A percentile compares a stretch with the other conserved stretches of the same genome.
Conservation (phyloP, 2,113 vertebrate species). For the Cricetomys ansorgei region DNA sequence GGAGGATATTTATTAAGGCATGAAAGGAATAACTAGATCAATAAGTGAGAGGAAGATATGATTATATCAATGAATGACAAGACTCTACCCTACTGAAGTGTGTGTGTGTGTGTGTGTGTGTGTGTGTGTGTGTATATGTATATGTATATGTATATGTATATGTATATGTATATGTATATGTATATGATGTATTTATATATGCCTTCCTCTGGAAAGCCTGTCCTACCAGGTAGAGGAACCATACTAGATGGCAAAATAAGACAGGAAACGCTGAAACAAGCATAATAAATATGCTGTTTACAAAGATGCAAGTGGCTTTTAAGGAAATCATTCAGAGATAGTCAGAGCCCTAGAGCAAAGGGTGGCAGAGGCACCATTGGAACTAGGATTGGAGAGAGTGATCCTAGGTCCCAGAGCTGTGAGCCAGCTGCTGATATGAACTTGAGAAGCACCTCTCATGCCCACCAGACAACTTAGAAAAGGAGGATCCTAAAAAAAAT, state of each 20-base stretch:
- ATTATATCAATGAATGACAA: not conserved
- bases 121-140: too few relatives aligned
- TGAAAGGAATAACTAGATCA: not conserved
- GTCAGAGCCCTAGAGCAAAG: not conserved
- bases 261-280: not conserved
- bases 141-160: too few relatives aligned
- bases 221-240: not conserved
- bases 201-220: not conserved
- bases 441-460: not conserved
- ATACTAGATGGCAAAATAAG: not conserved
- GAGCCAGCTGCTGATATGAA: rapidly evolving
- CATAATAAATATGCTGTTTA: not conserved
- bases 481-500: not conserved
- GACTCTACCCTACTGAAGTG: not conserved
- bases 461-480: not conserved
- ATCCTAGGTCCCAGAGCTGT: not conserved
- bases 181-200: too few relatives aligned
- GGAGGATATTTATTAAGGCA: not conserved
- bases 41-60: not conserved
- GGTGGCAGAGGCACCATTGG: not conserved
- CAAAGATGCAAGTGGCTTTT: not conserved
- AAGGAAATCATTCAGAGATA: not conserved
- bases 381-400: not conserved
- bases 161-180: too few relatives aligned
- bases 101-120: too few relatives aligned